Percentiles rank a stretch among this genome's conserved stretches.
These are phyloP conservation scores for Megalurothrips usitatus DNA, from an alignment of 2,888 invertebrate species.

Conservation along the genomic window DNA sequence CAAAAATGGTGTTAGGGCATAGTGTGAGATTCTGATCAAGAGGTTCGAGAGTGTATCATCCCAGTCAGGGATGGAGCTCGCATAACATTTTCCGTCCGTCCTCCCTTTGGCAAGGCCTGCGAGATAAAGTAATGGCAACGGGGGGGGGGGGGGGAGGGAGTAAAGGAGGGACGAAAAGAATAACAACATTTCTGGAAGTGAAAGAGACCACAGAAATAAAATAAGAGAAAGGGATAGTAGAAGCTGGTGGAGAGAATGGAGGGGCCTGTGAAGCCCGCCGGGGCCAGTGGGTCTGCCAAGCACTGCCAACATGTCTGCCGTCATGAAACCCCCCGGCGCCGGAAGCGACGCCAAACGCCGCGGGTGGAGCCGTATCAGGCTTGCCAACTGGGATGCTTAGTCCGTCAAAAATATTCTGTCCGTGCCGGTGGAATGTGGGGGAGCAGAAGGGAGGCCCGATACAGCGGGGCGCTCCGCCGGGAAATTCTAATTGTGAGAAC, in stretches of 20 bases:
- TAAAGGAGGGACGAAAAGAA: neutral
- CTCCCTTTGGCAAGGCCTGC: neutral
- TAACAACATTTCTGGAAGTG: neutral
- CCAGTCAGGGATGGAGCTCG: too few species aligned
- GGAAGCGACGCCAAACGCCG: too few species aligned
- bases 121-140: neutral
- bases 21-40: too few species aligned
- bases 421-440: too few species aligned
- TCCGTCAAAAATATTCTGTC: too few species aligned
- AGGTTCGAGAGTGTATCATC: too few species aligned
- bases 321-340: too few species aligned
- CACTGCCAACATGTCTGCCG: too few species aligned
- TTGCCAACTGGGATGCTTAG: too few species aligned
- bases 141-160: neutral
- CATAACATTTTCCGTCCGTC: neutral
- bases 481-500: neutral
- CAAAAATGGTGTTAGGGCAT: neutral
- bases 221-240: neutral
- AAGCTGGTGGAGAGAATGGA: neutral
- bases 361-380: too few species aligned
- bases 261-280: neutral
- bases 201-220: neutral
- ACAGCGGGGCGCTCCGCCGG: neutral
- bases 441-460: neutral
- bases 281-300: neutral